Conservation (phyloP, 2,888 invertebrate genomes). For the Microctonus aethiopoides region DNA sequence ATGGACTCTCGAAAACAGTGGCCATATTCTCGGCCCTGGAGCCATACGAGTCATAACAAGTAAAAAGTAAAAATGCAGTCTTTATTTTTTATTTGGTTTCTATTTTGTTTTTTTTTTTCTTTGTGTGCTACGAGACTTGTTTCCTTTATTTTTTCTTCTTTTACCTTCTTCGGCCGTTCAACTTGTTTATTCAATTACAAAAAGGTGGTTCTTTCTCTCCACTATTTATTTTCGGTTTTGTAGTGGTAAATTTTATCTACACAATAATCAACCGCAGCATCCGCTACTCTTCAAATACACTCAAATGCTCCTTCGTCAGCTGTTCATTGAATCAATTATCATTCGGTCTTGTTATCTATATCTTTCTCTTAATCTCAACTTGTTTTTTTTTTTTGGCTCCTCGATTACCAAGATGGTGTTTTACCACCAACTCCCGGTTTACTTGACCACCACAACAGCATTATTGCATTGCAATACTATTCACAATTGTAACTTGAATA, state of each 20-base stretch:
- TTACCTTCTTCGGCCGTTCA: background rate
- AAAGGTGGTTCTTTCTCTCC: background rate
- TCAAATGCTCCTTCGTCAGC: constrained; percentile 27
- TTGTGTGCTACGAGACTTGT: background rate
- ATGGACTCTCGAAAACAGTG: constrained; percentile 74
- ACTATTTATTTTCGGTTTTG: background rate
- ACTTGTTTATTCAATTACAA: background rate
- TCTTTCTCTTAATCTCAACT: background rate
- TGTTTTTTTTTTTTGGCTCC: background rate
- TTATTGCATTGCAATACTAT: background rate
- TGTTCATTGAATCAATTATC: constrained; percentile 20
- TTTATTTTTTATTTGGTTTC: no score
- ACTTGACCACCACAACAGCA: constrained; percentile 4
- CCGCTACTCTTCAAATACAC: background rate
- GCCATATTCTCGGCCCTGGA: constrained; percentile 68
- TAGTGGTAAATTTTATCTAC: background rate
- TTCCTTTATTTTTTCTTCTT: no score
- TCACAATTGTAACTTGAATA: background rate
- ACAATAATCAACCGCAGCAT: background rate
- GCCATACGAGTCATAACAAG: constrained; percentile 41
- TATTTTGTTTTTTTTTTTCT: background rate
- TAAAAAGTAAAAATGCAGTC: background rate
- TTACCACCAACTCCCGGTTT: background rate
- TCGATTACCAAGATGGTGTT: constrained; percentile 3
- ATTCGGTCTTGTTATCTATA: background rate